Evolutionary conservation across 2,888 invertebrate species (phyloP), one percentile per base, ranked within the genome.

Genomic region (Oscheius sp.): DNA sequence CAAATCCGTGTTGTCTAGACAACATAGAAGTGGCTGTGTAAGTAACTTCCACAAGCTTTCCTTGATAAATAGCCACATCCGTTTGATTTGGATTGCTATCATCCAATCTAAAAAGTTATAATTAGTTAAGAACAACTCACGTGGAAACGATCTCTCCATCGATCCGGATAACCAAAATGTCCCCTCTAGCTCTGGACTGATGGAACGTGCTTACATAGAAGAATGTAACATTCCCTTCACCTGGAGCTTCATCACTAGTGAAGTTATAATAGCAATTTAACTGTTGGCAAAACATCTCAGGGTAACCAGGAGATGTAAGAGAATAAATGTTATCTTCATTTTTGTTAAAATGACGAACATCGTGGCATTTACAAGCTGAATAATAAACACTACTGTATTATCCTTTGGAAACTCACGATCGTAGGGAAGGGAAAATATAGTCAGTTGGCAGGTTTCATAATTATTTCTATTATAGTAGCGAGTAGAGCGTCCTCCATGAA

Each of bases 221-320:
- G 22, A 36, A 32, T 5, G 14, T n/a, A 6, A 1, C 20, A 9
- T 9, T 33, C 22, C 33, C 33, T 3, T 6, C 4, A 9, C 17
- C 6, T 14, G 54, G 20, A 2, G 32, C 3, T 9, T 54, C 5
- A 22, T 5, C 12, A 33, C 32, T 20, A n/a, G 32, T n/a, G 17
- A 54, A 54, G 5, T 54, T 54, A 24, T 54, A 54, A n/a, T 33
- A 24, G 20, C 54, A 54, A 5, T 54, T 33, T 32, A 54, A n/a
- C 2, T 54, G 32, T 14, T 20, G 17, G 33, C 54, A 54, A 20
- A 54, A n/a, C 8, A 54, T n/a, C 9, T n/a, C 4, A 9, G 54
- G 54, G 36, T 54, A 54, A 17, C 54, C 54, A 32, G 54, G 54
- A n/a, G 54, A 54, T 17, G 33, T 32, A 8, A 54, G 32, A 12